Base-by-base conservation (phyloP, 2,888 invertebrate genomes). In the Philhelius pedissequus region DNA sequence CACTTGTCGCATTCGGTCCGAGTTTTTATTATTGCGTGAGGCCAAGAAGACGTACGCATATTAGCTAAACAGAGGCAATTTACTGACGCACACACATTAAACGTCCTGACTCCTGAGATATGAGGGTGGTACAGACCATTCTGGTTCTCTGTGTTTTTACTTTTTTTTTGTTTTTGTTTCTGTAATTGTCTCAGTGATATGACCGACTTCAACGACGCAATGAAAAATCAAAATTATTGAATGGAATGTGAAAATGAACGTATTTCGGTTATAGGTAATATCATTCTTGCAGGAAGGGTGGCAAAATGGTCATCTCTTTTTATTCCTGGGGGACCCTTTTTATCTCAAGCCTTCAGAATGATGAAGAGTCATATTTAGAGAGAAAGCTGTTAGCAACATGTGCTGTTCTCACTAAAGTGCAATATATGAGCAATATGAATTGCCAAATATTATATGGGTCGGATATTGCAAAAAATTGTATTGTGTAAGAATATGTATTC, bases 1-100 rank as follows among this genome's bases (percentile, higher is more conserved):
- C 84, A 84, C 80, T 84, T 84, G 84, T 84, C 84, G 84, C 84
- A 76, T 84, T 75, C 71, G 71, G 71, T 68, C 80, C 60, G 60
- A 58, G 66, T 71, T 84, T 83, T 84, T 84, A 84, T 80, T 80
- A 80, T 84, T 84, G 80, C 75, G 84, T 84, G 60, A 80, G 80
- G 80, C 75, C 80, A 71, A 71, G 80, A 54, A 38, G 58, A 58
- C 58, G 38, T 75, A 84, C 78, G 79, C 79, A 79, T 79, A 84
- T 71, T 79, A 75, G 73, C 69, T 74, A 43, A 83, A 22, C 8
- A 27, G 9, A n/a, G 13, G 20, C 20, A 5, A 48, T 13, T 48
- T 3, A n/a, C 27, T 50, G n/a, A 8, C 27, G 7, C 11, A 35
- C 56, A 38, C 13, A 18, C 18, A 18, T 11, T 6, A 7, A 3